A percentile compares a stretch with the other conserved stretches of the same genome.
Conservation (phyloP, 1,140 invertebrate species). For the Temnothorax longispinosus region DNA sequence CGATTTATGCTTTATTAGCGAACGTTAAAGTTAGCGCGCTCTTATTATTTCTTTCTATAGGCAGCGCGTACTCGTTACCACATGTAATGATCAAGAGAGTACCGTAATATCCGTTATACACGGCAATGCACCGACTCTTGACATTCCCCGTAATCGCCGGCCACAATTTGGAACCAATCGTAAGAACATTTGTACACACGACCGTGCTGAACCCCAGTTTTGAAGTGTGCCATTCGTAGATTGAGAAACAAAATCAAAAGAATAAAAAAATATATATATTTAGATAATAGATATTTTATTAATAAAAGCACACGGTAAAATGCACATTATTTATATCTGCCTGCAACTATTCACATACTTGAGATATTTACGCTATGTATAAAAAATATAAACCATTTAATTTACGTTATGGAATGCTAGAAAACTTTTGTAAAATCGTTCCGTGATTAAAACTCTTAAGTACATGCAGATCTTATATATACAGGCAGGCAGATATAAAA, state of each 20-base stretch:
- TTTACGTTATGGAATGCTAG: background rate
- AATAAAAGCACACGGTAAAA: background rate
- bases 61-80: constrained; percentile 37
- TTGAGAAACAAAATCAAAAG: background rate
- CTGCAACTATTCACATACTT: background rate
- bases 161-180: constrained; percentile 43
- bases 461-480: background rate
- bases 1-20: constrained; percentile 46
- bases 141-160: constrained; percentile 35
- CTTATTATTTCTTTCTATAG: constrained; percentile 39
- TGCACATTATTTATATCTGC: background rate
- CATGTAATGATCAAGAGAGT: constrained; percentile 53
- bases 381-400: background rate
- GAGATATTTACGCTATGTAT: background rate
- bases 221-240: background rate
- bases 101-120: constrained; percentile 59
- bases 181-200: constrained; percentile 29
- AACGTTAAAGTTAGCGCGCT: constrained; percentile 34
- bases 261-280: background rate
- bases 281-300: background rate
- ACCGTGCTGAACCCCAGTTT: background rate
- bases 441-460: background rate
- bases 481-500: background rate
- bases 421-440: background rate
- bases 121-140: constrained; percentile 48